Conservation (phyloP, 2,888 invertebrate species). For the Orgyia antiqua region DNA sequence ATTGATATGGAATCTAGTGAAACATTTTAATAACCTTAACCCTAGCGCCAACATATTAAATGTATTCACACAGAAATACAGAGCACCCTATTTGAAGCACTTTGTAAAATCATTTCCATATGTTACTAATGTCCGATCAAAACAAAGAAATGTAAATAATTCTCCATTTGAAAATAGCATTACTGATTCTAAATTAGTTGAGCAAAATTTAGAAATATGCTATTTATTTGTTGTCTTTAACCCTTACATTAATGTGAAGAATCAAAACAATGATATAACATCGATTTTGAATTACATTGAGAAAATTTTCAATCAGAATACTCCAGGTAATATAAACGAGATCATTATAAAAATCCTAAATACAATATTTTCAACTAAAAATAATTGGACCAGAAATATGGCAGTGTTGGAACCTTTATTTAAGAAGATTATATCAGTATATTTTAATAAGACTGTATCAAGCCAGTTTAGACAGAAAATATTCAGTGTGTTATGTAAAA, state of each 20-base stretch:
- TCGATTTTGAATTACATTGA: constrained; percentile 71
- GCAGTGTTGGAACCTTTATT: constrained; percentile 51
- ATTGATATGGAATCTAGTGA: constrained; percentile 72
- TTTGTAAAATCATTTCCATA: constrained; percentile 80
- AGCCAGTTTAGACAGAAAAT: constrained; percentile 51
- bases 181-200: constrained; percentile 53
- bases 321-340: constrained; percentile 38
- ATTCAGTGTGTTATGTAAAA: constrained; percentile 62
- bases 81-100: constrained; percentile 72
- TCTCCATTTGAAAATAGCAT: constrained; percentile 44
- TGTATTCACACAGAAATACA: constrained; percentile 75
- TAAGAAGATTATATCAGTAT: constrained; percentile 54
- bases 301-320: constrained; percentile 55
- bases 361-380: constrained; percentile 52
- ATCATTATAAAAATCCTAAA: constrained; percentile 48
- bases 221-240: constrained; percentile 68
- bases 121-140: constrained; percentile 58
- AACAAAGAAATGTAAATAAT: constrained; percentile 32
- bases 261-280: constrained; percentile 47
- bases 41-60: constrained; percentile 57
- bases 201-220: constrained; percentile 58
- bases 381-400: constrained; percentile 54
- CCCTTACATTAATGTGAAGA: constrained; percentile 54
- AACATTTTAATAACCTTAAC: constrained; percentile 46
- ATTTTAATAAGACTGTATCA: constrained; percentile 45